Base-by-base conservation (phyloP, 2,888 invertebrate genomes). In the Nephrotoma guestfalica region DNA sequence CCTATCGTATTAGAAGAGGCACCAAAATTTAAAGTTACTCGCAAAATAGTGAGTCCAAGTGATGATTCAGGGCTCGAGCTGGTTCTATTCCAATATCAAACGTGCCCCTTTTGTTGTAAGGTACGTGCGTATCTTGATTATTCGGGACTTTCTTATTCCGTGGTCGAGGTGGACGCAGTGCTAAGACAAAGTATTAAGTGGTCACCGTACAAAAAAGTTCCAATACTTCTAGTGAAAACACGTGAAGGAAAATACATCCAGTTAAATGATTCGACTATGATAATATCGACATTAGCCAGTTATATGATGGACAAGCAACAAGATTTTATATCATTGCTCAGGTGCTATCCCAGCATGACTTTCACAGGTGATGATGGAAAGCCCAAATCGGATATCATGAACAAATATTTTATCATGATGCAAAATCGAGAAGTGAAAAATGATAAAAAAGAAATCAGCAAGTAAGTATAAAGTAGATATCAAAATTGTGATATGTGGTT, bases 41-140 rank as follows among this genome's bases (percentile, higher is more conserved):
- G 93, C 87, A 92, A 96, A 94, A 92, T 96, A 86, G 89, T 93
- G 11, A 94, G 93, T 90, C 93, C 94, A 0, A 92, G 93, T 4
- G 96, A 97, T 89, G 92, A 90, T 0, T 93, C 93, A 84, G 95
- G 95, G 41, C 92, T 98, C 87, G 95, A 97, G 88, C 91, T 99
- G 85, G 95, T 97, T 0, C 92, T 99, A 18, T 99, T 97, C 90
- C 99, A 99, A 92, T 99, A 98, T 90, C 96, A 98, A 89, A 98
- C 98, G 0, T 99, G 99, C 90, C 99, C 99, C 0, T 99, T 99
- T 91, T 99, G 99, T 91, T 98, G 98, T 90, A 99, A 99, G 93
- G 91, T 91, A 1, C 93, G 98, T 87, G 96, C 97, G 0, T 97
- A 96, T 90, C 92, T 99, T 11, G 99, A 99, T 91, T 97, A 96